Percentiles rank a stretch among this genome's conserved stretches.
Evolutionary conservation across 2,113 vertebrate genomes (phyloP).

Genomic region (Pseudorectes ferrugineus): DNA sequence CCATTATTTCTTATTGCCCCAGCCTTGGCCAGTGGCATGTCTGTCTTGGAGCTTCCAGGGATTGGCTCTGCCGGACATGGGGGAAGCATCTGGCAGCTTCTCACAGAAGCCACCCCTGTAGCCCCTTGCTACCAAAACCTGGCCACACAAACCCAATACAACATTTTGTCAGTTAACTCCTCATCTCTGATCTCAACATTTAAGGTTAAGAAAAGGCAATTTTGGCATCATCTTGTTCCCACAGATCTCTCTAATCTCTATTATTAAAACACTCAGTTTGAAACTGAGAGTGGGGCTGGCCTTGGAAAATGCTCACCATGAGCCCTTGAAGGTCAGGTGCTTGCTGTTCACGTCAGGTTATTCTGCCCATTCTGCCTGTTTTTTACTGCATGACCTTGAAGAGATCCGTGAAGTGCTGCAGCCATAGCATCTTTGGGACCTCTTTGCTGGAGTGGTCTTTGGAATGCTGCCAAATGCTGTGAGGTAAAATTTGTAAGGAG

Average conservation of each 20-base stretch:
- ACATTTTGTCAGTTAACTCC: not conserved
- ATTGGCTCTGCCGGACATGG: not conserved
- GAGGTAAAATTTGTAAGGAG: not conserved
- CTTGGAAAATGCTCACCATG: not conserved
- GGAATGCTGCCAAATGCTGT: not conserved
- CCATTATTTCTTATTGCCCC: not conserved
- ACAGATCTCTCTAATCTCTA: not conserved
- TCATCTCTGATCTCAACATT: not conserved
- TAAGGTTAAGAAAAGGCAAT: not conserved
- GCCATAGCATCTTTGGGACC: not conserved
- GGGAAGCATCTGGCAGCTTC: not conserved
- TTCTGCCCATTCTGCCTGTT: not conserved
- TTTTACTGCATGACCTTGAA: not conserved
- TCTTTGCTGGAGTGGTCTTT: not conserved
- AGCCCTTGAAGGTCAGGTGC: not conserved
- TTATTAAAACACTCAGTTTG: not conserved
- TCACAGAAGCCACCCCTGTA: not conserved
- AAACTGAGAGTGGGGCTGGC: not conserved
- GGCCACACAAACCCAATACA: fast-evolving
- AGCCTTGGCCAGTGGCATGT: not conserved
- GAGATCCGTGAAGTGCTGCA: not conserved
- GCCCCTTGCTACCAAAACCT: not conserved
- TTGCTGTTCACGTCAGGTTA: not conserved
- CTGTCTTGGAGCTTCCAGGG: not conserved
- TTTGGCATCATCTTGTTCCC: not conserved